Percentiles rank a stretch among this genome's conserved stretches.
Evolutionary conservation across 2,113 vertebrate species (phyloP).

Genomic region (Leptocoma aspasia): DNA sequence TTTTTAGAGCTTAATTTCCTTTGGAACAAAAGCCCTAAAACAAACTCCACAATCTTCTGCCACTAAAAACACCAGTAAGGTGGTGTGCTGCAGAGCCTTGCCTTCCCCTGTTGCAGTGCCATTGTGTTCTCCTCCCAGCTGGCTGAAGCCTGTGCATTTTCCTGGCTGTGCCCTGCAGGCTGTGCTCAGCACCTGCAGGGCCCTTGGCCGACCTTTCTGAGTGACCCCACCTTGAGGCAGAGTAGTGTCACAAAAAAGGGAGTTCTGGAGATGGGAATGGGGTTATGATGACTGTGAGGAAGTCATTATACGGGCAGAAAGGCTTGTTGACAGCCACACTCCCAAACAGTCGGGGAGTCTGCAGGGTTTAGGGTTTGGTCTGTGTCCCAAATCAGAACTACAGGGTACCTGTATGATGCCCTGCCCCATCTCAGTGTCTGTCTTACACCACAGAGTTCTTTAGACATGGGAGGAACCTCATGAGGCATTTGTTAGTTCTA

Average conservation of each 20-base stretch:
- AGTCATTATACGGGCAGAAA: neutral
- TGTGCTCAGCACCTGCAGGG: neutral
- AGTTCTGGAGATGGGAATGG: neutral
- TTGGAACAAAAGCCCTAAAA: conserved; percentile 18
- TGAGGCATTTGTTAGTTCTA: neutral
- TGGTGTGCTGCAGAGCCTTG: neutral
- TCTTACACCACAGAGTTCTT: neutral
- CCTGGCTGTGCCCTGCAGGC: neutral
- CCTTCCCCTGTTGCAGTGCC: neutral
- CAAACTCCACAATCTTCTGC: neutral
- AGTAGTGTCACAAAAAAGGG: neutral
- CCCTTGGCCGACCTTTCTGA: conserved; percentile 37
- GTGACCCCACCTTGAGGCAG: neutral
- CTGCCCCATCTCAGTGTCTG: neutral
- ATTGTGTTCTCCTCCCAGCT: neutral
- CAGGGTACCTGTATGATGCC: rapidly evolving
- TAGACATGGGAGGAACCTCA: neutral
- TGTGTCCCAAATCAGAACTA: neutral
- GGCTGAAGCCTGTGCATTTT: neutral
- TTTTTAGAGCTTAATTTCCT: conserved; percentile 5
- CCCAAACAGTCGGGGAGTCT: neutral
- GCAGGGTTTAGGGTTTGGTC: neutral
- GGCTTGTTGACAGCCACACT: neutral
- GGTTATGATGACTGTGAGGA: neutral
- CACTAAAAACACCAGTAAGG: neutral